A percentile compares a stretch with the other conserved stretches of the same genome.
These are phyloP conservation scores for Drosophila pseudoobscura DNA, from an alignment of 1,140 invertebrate genomes.

Conservation along the genomic window DNA sequence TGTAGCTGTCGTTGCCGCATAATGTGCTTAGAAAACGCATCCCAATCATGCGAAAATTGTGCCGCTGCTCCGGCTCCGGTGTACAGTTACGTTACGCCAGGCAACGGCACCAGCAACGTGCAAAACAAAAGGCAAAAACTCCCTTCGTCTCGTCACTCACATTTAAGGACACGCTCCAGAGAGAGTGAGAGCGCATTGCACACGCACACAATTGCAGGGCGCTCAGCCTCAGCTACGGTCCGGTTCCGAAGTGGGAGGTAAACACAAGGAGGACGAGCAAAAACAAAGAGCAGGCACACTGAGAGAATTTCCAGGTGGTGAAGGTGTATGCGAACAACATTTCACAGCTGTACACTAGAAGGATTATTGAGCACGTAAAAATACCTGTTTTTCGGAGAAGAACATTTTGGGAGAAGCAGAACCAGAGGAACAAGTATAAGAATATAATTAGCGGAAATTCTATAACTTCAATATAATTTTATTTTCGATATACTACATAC, in stretches of 20 bases:
- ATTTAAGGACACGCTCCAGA: not conserved
- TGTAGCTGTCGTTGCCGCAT: conserved; percentile 29
- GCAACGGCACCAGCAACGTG: conserved; percentile 28
- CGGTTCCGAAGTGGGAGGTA: conserved; percentile 25
- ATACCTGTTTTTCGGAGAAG: too few relatives aligned
- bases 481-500: too few relatives aligned
- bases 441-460: too few relatives aligned
- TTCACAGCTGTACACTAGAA: too few relatives aligned
- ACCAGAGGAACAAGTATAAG: too few relatives aligned
- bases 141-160: conserved; percentile 24
- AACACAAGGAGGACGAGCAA: conserved; percentile 28
- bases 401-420: too few relatives aligned
- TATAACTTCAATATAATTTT: too few relatives aligned
- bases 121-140: conserved; percentile 49
- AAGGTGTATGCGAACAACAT: too few relatives aligned
- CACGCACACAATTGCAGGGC: conserved; percentile 14
- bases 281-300: conserved; percentile 28
- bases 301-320: not conserved
- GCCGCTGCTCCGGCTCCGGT: conserved; percentile 27
- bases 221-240: not conserved
- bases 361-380: too few relatives aligned
- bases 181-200: conserved; percentile 7
- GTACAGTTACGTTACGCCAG: conserved; percentile 58
- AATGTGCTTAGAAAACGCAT: conserved; percentile 73
- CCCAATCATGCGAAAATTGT: conserved; percentile 38